Evolutionary conservation across 1,140 invertebrate species (phyloP), one percentile per base, ranked within the genome.

Genomic region (Drosophila gunungcola): DNA sequence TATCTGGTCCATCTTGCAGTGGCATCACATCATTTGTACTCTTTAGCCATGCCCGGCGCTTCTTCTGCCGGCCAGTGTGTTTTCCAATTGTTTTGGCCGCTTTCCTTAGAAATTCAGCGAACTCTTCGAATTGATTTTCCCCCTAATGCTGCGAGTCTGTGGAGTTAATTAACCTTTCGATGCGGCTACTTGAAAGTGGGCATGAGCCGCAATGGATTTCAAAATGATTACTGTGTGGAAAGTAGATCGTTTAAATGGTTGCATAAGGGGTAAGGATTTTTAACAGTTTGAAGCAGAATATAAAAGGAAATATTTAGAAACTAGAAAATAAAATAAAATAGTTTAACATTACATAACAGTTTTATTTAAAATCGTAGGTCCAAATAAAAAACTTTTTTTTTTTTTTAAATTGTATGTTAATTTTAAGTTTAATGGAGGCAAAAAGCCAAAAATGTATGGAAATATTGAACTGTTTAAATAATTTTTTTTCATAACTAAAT

Each of bases 11-110:
- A 67, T 57, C 53, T 25, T 60, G 41, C 72, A 34, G 46, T 52
- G 21, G 64, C 29, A 42, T 52, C 16, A 45, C 49, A 86, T 83
- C 83, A 88, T 88, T 88, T 88, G 84, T 88, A 83, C 84, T 73
- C 49, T 83, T 88, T 88, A 88, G 83, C 80, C 58, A 88, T 88
- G 83, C 38, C 64, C 38, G 83, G 83, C 83, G 83, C 84, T 86
- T 53, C 46, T 36, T 10, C 11, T 13, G 29, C 7, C 6, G 41
- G 34, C 34, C 27, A 38, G 34, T 82, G 81, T 85, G 81, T 85
- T 85, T 86, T 73, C 25, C 42, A 72, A 86, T 81, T 85, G 82
- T 85, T 85, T 86, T 78, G 69, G 36, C 54, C 69, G 29, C 52
- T 72, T 85, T 86, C 79, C 45, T 43, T 83, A 73, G 83, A 88